phyloP scores from a whole-genome alignment of 1,140 invertebrate species.

The Camponotus pennsylvanicus region DNA sequence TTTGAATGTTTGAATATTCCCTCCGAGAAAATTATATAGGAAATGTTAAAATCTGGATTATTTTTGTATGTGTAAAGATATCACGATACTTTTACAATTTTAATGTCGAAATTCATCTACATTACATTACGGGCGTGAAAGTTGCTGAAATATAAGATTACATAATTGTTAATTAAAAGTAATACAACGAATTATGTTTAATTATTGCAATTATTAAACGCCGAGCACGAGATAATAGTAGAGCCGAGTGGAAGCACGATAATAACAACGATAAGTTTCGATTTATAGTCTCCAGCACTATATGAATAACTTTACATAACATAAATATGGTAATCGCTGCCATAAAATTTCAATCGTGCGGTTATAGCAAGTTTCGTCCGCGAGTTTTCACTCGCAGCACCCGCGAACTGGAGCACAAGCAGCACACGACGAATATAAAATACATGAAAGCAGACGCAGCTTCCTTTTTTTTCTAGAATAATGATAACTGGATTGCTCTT shows the following conservation, averaged over 20 bases:
- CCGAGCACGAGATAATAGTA: constrained; percentile 44
- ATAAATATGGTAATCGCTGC: constrained; percentile 62
- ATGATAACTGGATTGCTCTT: constrained; percentile 39
- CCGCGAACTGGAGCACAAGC: constrained; percentile 45
- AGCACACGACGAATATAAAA: constrained; percentile 57
- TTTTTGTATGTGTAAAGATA: neutral
- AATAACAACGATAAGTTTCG: constrained; percentile 64
- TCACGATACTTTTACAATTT: neutral
- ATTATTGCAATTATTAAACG: constrained; percentile 40
- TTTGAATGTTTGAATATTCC: neutral
- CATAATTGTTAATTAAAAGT: constrained; percentile 23
- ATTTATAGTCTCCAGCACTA: constrained; percentile 64
- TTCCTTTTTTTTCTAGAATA: constrained; percentile 25
- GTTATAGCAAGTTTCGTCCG: constrained; percentile 49
- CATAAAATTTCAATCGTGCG: constrained; percentile 63
- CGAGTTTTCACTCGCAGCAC: constrained; percentile 52
- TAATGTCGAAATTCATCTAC: neutral
- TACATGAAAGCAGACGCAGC: constrained; percentile 26
- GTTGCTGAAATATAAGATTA: constrained; percentile 5
- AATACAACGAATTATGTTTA: constrained; percentile 39
- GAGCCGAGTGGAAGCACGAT: constrained; percentile 50
- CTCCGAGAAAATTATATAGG: neutral
- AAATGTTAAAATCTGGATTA: neutral
- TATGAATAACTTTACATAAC: constrained; percentile 64
- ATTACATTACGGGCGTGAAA: neutral